Base-by-base conservation (phyloP, 2,888 invertebrate species). In the Ganaspis brasiliensis region DNA sequence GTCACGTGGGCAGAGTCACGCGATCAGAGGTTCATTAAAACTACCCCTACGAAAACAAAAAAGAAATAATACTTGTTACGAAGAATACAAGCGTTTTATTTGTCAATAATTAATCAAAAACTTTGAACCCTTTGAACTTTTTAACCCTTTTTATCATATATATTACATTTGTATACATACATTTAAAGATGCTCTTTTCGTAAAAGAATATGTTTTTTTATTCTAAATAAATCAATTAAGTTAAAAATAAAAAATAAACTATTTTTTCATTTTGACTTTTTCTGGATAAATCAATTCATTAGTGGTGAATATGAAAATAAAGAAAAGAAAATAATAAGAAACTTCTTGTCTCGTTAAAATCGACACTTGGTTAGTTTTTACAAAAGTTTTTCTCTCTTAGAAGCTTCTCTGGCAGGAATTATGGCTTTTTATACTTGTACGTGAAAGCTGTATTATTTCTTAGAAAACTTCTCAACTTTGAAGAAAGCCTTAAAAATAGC, bases 1-100 rank as follows among this genome's bases (percentile, higher is more conserved):
- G 67, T 45, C 45, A 40, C 40, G 24, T 10, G 45, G 45, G 24
- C 24, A 24, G 6, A 26, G 67, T 67, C 67, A 45, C 24, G 67
- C 45, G 24, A 67, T 21, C 35, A 9, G 14, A 19, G 12, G 21
- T 24, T 37, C 52, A 9, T 52, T 19, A 21, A 57, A 14, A n/a
- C n/a, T n/a, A n/a, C n/a, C n/a, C n/a, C n/a, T n/a, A n/a, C n/a
- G n/a, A n/a, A n/a, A n/a, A n/a, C n/a, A n/a, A n/a, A n/a, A n/a
- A n/a, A n/a, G n/a, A n/a, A n/a, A n/a, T n/a, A n/a, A n/a, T n/a
- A n/a, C n/a, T n/a, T n/a, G n/a, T n/a, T n/a, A n/a, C 4, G 35
- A 35, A 35, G 9, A 35, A 35, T 35, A n/a, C 35, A 35, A 35
- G 35, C 35, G 4, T 35, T 35, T 8, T 35, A n/a, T 4, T n/a